phyloP scores from a whole-genome alignment of 2,888 invertebrate species.

The Cosmia trapezina region DNA sequence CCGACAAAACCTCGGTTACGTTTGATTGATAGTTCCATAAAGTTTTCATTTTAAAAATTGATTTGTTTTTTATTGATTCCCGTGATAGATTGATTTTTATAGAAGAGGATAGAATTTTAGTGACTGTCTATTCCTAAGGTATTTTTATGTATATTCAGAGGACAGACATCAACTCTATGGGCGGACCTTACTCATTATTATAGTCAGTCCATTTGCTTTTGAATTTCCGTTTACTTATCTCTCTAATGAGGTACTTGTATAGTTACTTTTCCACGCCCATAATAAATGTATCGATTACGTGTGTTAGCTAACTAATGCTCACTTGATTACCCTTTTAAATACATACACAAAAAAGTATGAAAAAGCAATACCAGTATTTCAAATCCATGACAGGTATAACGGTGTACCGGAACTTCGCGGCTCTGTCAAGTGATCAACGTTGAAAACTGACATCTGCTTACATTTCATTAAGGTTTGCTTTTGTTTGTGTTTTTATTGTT shows the following conservation, averaged over 20 bases:
- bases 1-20: conserved; percentile 51
- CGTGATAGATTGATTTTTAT: conserved; percentile 37
- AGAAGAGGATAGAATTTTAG: not conserved
- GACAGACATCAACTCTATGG: not conserved
- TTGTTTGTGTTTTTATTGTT: conserved; percentile 63
- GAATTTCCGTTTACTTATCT: conserved; percentile 9
- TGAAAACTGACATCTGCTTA: conserved; percentile 72
- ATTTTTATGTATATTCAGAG: not conserved
- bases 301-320: conserved; percentile 58
- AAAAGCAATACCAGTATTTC: conserved; percentile 78
- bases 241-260: conserved; percentile 19
- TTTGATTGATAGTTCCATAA: conserved; percentile 60
- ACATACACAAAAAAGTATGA: conserved; percentile 64
- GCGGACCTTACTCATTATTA: not conserved
- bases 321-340: conserved; percentile 73
- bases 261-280: conserved; percentile 36
- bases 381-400: conserved; percentile 81
- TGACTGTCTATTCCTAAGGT: not conserved
- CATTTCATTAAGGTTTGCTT: conserved; percentile 73
- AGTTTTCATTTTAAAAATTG: conserved; percentile 55
- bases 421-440: conserved; percentile 58
- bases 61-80: conserved; percentile 44
- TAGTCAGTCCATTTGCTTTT: not conserved
- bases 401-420: conserved; percentile 75
- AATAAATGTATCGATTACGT: conserved; percentile 48